Percentiles rank a stretch among this genome's conserved stretches.
phyloP scores from a whole-genome alignment of 1,140 invertebrate species.

The Drosophila ficusphila region DNA sequence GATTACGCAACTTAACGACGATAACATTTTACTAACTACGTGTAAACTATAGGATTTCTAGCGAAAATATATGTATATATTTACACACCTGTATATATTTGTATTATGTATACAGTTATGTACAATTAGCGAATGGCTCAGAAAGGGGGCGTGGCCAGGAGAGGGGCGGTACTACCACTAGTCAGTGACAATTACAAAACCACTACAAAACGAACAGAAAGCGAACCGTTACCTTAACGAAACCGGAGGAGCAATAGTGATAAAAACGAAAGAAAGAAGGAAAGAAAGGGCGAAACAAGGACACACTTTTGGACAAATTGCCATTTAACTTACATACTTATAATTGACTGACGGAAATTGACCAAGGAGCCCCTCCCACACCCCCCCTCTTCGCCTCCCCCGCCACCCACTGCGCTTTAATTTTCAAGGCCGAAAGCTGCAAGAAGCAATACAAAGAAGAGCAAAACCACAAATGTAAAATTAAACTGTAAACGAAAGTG shows the following conservation, averaged over 20 bases:
- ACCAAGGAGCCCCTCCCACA: constrained; percentile 22
- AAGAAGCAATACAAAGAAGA: constrained; percentile 30
- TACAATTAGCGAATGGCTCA: constrained; percentile 35
- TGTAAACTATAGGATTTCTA: constrained; percentile 59
- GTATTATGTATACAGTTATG: constrained; percentile 34
- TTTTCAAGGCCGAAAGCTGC: constrained; percentile 13
- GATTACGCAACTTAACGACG: constrained; percentile 61
- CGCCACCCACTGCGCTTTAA: constrained; percentile 30
- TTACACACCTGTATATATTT: constrained; percentile 36
- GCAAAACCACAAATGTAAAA: constrained; percentile 8
- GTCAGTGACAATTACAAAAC: not conserved
- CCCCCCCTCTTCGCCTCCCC: constrained; percentile 28
- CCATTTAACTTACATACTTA: not conserved
- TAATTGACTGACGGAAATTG: constrained; percentile 9
- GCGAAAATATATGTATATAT: constrained; percentile 66
- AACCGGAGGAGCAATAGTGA: not conserved
- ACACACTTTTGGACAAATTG: not conserved
- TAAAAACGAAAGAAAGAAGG: no score
- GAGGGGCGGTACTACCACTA: constrained; percentile 12
- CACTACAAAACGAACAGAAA: not conserved
- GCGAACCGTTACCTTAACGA: not conserved
- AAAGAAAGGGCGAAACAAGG: not conserved
- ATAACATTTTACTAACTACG: constrained; percentile 52
- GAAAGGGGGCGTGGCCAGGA: constrained; percentile 17
- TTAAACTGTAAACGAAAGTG: not conserved